Evolutionary conservation across 2,113 vertebrate genomes (phyloP).

Genomic region (Pedionomus torquatus): DNA sequence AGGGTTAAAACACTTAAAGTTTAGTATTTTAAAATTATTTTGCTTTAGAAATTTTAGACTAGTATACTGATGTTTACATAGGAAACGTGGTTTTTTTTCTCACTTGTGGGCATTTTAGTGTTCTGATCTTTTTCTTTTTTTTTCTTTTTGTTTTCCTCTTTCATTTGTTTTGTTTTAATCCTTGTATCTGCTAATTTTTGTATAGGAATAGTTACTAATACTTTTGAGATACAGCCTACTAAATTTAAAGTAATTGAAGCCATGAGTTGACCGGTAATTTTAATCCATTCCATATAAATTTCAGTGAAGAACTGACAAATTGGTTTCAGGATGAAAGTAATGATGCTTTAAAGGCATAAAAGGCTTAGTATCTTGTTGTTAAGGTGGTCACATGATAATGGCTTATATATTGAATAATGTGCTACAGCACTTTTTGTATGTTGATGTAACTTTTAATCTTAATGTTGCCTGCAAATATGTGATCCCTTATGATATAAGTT

Average conservation of each 20-base stretch:
- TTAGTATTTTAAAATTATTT: slow-evolving; percentile 50
- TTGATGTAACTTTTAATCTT: slow-evolving; percentile 76
- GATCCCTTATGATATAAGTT: slow-evolving; percentile 83
- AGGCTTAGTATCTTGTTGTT: slow-evolving; percentile 61
- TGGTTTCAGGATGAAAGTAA: slow-evolving; percentile 72
- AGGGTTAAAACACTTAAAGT: slow-evolving; percentile 78
- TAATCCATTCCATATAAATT: slow-evolving; percentile 77
- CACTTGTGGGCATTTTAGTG: slow-evolving; percentile 74
- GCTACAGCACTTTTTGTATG: slow-evolving; percentile 77
- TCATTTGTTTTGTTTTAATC: slow-evolving; percentile 74
- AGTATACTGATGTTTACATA: slow-evolving; percentile 67
- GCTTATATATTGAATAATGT: slow-evolving; percentile 67
- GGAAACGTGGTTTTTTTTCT: slow-evolving; percentile 56
- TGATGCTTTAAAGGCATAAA: slow-evolving; percentile 65
- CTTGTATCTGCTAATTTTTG: slow-evolving; percentile 81
- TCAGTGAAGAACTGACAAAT: slow-evolving; percentile 69
- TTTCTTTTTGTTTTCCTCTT: slow-evolving; percentile 42
- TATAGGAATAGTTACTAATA: slow-evolving; percentile 84
- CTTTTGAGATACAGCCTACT: slow-evolving; percentile 78
- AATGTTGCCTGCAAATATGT: slow-evolving; percentile 84
- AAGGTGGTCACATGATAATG: slow-evolving; percentile 71
- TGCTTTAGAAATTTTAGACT: slow-evolving; percentile 65
- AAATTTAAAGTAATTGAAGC: slow-evolving; percentile 83
- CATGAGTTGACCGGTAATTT: slow-evolving; percentile 79
- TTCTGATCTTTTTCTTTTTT: slow-evolving; percentile 60